Conservation (phyloP, 2,113 vertebrate species). For the Actenoides lindsayi region DNA sequence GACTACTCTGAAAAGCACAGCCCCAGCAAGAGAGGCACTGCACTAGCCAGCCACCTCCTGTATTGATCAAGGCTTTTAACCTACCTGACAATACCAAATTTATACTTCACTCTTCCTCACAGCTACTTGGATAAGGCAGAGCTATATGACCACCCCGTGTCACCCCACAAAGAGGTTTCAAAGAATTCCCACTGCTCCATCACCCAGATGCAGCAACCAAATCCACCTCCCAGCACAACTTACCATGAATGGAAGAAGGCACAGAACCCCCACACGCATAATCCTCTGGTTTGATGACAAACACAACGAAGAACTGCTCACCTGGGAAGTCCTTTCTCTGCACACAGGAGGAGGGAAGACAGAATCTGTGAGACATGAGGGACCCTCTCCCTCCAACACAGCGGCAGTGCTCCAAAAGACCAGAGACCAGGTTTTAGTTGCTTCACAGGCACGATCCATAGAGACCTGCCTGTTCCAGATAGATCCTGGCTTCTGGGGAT, state of each 20-base stretch:
- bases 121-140: neutral
- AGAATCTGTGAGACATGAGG: neutral
- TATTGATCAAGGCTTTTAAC: neutral
- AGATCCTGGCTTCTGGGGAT: neutral
- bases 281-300: conserved; percentile 85
- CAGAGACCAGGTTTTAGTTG: neutral
- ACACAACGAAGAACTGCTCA: conserved; percentile 80
- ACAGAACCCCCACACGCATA: conserved; percentile 81
- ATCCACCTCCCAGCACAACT: neutral
- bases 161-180: neutral
- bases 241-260: conserved; percentile 75
- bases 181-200: neutral
- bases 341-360: neutral
- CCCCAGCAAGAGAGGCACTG: neutral
- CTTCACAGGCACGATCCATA: neutral
- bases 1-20: neutral
- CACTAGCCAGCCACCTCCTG: neutral
- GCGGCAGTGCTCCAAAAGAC: neutral
- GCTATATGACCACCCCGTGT: fast-evolving
- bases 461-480: neutral
- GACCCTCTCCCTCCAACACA: neutral
- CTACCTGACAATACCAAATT: neutral
- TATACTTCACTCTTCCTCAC: neutral
- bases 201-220: neutral
- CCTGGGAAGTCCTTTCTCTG: conserved; percentile 82